Evolutionary conservation across 2,888 invertebrate species (phyloP).

Genomic region (Laothoe populi): DNA sequence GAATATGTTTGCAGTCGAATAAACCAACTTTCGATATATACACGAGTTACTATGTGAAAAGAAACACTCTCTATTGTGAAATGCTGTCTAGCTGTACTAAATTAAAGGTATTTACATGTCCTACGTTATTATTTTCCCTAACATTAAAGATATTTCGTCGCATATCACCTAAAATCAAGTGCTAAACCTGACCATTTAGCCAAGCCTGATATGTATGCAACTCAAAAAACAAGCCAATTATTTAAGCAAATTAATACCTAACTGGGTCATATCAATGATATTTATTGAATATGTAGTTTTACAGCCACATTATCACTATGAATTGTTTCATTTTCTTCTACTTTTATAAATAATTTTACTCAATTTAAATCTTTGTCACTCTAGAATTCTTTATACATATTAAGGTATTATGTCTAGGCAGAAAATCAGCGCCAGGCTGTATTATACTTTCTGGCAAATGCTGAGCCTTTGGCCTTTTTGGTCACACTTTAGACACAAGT

Average conservation of each 20-base stretch:
- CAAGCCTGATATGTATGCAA: background rate
- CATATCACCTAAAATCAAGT: background rate
- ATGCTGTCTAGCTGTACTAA: conserved; percentile 71
- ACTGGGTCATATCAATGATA: background rate
- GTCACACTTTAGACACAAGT: too few relatives aligned
- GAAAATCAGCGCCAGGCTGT: too few relatives aligned
- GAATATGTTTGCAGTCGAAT: conserved; percentile 65
- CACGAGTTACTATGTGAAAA: conserved; percentile 64
- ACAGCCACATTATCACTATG: background rate
- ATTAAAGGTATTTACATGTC: conserved; percentile 56
- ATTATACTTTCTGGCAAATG: too few relatives aligned
- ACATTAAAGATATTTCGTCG: background rate
- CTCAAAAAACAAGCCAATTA: background rate
- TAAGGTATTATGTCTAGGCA: too few relatives aligned
- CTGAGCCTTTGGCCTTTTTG: too few relatives aligned
- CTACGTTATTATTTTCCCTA: background rate
- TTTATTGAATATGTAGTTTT: background rate
- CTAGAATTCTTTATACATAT: too few relatives aligned
- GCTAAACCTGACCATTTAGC: background rate
- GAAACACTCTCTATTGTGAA: conserved; percentile 64
- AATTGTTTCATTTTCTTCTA: too few relatives aligned
- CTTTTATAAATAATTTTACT: too few relatives aligned
- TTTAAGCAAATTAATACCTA: background rate
- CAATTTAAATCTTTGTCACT: too few relatives aligned
- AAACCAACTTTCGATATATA: conserved; percentile 69